Evolutionary conservation across 1,140 invertebrate species (phyloP).

Genomic region (Araneus ventricosus): DNA sequence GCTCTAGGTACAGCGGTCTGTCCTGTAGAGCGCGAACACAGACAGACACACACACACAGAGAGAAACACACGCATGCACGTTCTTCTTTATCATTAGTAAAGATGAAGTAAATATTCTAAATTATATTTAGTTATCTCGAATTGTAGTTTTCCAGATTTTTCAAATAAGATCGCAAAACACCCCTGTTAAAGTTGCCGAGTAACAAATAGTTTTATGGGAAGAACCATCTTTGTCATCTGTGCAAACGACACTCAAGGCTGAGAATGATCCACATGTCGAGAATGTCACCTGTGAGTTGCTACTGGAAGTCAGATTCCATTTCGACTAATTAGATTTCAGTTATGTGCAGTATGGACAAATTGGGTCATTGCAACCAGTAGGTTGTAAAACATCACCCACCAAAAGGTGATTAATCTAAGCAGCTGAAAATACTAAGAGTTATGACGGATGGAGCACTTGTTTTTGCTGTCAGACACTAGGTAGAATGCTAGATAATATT

Average conservation of each 20-base stretch:
- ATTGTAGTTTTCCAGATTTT: too few relatives aligned
- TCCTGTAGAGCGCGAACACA: too few relatives aligned
- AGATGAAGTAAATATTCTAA: too few relatives aligned
- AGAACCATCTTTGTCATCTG: not conserved
- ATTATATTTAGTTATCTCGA: too few relatives aligned
- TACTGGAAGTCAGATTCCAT: not conserved
- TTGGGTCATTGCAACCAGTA: not conserved
- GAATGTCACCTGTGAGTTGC: not conserved
- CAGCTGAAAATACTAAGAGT: not conserved
- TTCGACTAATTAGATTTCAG: not conserved
- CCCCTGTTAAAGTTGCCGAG: too few relatives aligned
- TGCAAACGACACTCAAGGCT: not conserved
- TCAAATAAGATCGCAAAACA: too few relatives aligned
- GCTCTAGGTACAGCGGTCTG: too few relatives aligned
- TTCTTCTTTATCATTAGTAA: too few relatives aligned
- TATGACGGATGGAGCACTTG: not conserved
- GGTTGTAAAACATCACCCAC: not conserved
- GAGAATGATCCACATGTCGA: not conserved
- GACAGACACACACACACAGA: too few relatives aligned
- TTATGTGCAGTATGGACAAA: not conserved
- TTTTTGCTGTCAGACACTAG: not conserved
- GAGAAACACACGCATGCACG: too few relatives aligned
- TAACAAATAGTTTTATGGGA: too few relatives aligned
- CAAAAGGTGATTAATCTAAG: not conserved
- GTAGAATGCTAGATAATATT: too few relatives aligned